Conservation (phyloP, 2,797 vertebrate species). For the Limnodromus scolopaceus region DNA sequence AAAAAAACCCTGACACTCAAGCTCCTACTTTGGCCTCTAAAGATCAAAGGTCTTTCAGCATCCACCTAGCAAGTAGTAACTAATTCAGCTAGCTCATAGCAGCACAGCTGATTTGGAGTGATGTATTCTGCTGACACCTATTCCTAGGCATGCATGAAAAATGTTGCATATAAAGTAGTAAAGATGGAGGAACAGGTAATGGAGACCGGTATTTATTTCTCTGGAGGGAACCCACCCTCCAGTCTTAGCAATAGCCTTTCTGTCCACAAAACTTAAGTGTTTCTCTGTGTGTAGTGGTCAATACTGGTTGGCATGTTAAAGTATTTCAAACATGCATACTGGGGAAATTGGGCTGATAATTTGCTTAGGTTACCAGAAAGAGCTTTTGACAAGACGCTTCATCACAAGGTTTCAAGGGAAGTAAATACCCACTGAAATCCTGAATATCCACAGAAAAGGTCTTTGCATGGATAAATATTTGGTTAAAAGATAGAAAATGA, state of each 20-base stretch:
- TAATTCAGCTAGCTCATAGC: conserved; percentile 1
- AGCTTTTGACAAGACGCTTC: background rate
- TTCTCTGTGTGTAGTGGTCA: background rate
- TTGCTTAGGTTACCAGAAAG: background rate
- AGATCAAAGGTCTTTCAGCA: conserved; percentile 52
- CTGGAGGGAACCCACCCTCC: background rate
- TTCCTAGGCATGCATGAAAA: conserved; percentile 53
- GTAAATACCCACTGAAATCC: background rate
- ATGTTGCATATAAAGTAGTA: background rate
- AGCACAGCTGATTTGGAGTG: conserved; percentile 23
- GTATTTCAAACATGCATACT: background rate
- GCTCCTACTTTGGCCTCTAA: background rate
- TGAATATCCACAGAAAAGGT: background rate
- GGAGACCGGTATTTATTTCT: background rate
- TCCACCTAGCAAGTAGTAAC: background rate
- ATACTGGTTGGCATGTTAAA: rapidly evolving
- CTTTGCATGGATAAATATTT: background rate
- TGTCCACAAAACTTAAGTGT: background rate
- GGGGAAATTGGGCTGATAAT: background rate
- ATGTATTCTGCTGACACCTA: conserved; percentile 41
- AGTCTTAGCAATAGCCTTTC: background rate
- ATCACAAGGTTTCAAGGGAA: background rate
- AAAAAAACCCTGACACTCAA: background rate
- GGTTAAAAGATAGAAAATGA: background rate
- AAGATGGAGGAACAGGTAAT: background rate